These are phyloP conservation scores for Falco berigora DNA, from an alignment of 2,797 vertebrate species.

Conservation along the genomic window DNA sequence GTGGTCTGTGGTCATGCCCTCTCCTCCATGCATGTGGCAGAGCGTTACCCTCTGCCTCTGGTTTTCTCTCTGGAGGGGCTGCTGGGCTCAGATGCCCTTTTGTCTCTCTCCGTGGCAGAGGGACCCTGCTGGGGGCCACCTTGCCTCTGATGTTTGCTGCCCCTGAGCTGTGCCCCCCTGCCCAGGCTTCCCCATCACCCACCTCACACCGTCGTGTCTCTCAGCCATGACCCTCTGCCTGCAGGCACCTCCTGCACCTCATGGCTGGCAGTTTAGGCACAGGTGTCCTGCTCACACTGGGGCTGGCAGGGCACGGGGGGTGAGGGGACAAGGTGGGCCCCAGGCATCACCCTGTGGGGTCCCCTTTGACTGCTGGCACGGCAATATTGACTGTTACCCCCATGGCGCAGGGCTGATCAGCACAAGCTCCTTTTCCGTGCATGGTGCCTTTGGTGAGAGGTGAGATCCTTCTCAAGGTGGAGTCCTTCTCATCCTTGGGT, in stretches of 20 bases:
- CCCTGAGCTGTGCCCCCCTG: too few relatives aligned
- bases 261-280: not conserved
- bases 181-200: not conserved
- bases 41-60: not conserved
- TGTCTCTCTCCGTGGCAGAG: not conserved
- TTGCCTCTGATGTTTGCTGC: not conserved
- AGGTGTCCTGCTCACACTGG: not conserved
- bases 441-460: not conserved
- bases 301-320: not conserved
- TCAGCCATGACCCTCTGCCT: fast-evolving
- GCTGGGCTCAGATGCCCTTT: not conserved
- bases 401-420: fast-evolving
- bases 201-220: fast-evolving
- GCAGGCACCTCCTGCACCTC: not conserved
- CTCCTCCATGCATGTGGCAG: not conserved
- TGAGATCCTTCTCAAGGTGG: not conserved
- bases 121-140: not conserved
- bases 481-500: not conserved
- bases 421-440: not conserved
- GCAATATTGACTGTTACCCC: not conserved
- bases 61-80: not conserved
- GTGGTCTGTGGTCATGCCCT: not conserved
- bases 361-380: not conserved
- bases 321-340: too few relatives aligned
- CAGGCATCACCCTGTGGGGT: not conserved